Base-by-base conservation (phyloP, 2,113 vertebrate genomes). In the Pithys albifrons region DNA sequence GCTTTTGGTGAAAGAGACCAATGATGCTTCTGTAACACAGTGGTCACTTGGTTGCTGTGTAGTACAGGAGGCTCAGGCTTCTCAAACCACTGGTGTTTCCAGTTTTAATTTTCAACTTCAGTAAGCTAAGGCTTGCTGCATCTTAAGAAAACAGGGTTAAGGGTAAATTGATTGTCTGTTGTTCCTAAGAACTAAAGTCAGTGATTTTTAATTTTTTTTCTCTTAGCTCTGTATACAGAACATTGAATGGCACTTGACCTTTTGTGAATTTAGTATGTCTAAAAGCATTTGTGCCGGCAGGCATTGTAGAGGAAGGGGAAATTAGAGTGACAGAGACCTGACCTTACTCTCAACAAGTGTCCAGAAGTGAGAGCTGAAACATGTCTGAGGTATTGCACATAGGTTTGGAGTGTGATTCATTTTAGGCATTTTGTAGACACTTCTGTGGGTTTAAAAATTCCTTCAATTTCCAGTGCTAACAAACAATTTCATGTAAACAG, bases 341-440 rank as follows among this genome's bases (percentile, higher is more conserved):
- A 11, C 0, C 0, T 81, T 71, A 8, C 10, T 29, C 14, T 71
- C 7, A 10, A 0, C 20, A 7, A 19, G 20, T 9, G n/a, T 69
- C 43, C 45, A 52, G 35, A 87, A 83, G 24, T 9, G 19, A 41
- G 24, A 83, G 33, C n/a, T 82, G 55, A 61, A 86, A 39, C 4
- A 5, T 35, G 20, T 33, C 41, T 65, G 29, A 10, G 5, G 11
- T 20, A 45, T 1, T 9, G 10, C 58, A 66, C 0, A 0, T 55
- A 48, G 46, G 3, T 55, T 35, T 80, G 22, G 20, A 14, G 15
- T 73, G 4, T 55, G 59, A 22, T 25, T 82, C 13, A 10, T 43
- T 62, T n/a, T 59, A 41, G 18, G 8, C 9, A 27, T 85, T 89
- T 88, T 43, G 5, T 62, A 43, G 55, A 37, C 18, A 7, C 61